Evolutionary conservation across 2,888 invertebrate species (phyloP), one percentile per base, ranked within the genome.

Genomic region (Muscina levida): DNA sequence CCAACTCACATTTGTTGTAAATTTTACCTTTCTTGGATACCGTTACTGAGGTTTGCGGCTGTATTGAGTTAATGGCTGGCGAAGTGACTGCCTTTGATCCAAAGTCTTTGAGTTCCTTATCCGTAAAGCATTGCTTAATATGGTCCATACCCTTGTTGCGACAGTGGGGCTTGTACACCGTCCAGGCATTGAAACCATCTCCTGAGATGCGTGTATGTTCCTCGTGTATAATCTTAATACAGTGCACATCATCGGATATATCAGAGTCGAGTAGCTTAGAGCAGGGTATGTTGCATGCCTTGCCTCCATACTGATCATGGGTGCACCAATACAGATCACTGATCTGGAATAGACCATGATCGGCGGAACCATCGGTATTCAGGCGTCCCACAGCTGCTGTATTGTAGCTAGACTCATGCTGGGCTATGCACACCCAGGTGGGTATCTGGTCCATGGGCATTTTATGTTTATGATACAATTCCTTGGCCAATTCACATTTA

Each of bases 331-430:
- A 94, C 57, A 93, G 89, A 86, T 94, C 93, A 87, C 94, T 94
- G 82, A 95, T 94, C 89, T 95, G 94, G 85, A 95, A 93, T 57
- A 94, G 87, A n/a, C 95, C 95, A 87, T 95, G 94, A 89, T 95
- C 95, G 2, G 93, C 93, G 83, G 93, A 94, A 15, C 88, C 89
- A 59, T 89, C 89, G 11, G 84, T 73, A 62, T 89, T 89, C 0
- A 87, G 82, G 1, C 88, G 85, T 1, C 93, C 93, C 51, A 92
- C 89, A 0, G 94, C 94, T 2, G 93, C 91, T 4, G 95, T 94
- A 85, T 95, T 92, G 87, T 92, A 93, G 15, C 92, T 91, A 0
- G 94, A 94, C 88, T 95, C 95, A 90, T 94, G 93, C 85, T 92
- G 92, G 5, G 94, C 94, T 84, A 95, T 94, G 91, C 95, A 95